Base-by-base conservation (phyloP, 2,797 vertebrate species). In the Siniperca scherzeri region DNA sequence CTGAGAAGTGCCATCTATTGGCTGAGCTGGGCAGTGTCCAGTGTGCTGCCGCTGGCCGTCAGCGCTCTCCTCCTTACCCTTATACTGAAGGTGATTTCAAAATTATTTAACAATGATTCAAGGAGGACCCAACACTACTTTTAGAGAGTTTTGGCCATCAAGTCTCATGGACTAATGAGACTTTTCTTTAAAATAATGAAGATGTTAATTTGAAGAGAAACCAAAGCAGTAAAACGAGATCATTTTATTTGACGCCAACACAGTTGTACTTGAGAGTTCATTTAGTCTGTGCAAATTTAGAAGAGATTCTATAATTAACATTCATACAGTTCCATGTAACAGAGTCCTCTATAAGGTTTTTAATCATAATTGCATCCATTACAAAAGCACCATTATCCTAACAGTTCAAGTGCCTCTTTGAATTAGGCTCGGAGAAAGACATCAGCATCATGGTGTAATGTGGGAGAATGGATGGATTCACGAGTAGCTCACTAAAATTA, bases 11-110 rank as follows among this genome's bases (percentile, higher is more conserved):
- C 94, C 91, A 97, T 96, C 92, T 97, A 99, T 76, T 99, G 99
- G 98, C 95, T 98, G 81, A 98, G 97, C 95, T 99, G 98, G 99
- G 96, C 96, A 67, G 95, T 98, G 93, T 99, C 97, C 82, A 97
- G 97, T 50, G 85, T 95, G 21, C 86, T 98, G 30, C 97, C 97
- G 0, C 95, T 99, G 70, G 93, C 97, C 0, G 52, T 97, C 94
- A 98, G 98, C 48, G 94, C 97, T 0, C 2, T 85, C 21, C 91
- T 99, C 30, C 95, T 99, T 79, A 89, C 97, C 0, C 65, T 97
- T 22, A 97, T 97, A 57, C 95, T 99, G 57, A 99, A 99, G 97
- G 99, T 99, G 95, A 97, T 96, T 89, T 79, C 1, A 60, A 0
- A 55, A 42, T 93, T 78, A 94, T 96, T 94, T 10, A 40, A 50